Percentiles rank a stretch among this genome's conserved stretches.
Evolutionary conservation across 2,113 vertebrate genomes (phyloP).

Genomic region (Geothlypis trichas): DNA sequence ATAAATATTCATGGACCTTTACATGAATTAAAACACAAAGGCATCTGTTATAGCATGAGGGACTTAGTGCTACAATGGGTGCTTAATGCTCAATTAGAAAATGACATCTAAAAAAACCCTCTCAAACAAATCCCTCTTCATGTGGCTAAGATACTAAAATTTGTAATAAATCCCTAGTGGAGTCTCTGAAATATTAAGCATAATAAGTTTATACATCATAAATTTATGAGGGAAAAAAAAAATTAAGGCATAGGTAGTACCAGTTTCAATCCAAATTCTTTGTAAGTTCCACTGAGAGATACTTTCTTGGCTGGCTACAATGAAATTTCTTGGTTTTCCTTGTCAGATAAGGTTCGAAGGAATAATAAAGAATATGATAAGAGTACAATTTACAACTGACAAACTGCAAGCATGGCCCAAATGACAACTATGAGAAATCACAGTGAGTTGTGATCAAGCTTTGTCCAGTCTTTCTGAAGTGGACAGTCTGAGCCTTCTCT

Average conservation of each 20-base stretch:
- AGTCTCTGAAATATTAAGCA: neutral
- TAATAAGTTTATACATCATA: neutral
- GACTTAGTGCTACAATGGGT: neutral
- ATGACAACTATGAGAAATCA: neutral
- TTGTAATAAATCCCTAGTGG: neutral
- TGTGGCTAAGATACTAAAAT: neutral
- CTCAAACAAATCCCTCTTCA: neutral
- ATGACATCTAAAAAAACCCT: neutral
- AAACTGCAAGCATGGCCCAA: neutral
- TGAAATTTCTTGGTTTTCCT: neutral
- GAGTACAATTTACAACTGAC: neutral
- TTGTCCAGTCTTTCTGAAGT: neutral
- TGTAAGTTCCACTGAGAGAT: neutral
- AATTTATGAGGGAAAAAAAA: neutral
- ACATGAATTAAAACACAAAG: constrained; percentile 59
- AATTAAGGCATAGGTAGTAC: neutral
- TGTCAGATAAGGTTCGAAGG: neutral
- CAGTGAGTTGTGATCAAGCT: neutral
- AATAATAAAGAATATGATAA: neutral
- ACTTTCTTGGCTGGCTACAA: neutral
- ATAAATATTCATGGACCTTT: constrained; percentile 55
- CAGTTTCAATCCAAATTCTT: neutral
- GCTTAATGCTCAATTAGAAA: constrained; percentile 35
- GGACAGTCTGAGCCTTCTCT: neutral
- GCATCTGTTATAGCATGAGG: constrained; percentile 44